Base-by-base conservation (phyloP, 53 echinoderm and acorn worm genomes). In the Actinopyga echinites region DNA sequence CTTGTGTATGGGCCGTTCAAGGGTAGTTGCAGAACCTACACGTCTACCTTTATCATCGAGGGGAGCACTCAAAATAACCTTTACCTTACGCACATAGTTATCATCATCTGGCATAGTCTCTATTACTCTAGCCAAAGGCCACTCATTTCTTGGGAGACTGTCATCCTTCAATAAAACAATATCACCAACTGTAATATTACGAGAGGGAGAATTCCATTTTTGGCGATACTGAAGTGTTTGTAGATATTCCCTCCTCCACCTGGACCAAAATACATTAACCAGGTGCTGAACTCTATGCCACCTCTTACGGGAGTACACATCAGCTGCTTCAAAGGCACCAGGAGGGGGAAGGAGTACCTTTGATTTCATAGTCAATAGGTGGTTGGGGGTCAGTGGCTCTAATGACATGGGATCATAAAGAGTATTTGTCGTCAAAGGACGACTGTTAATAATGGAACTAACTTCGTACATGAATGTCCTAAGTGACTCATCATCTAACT, bases 381-480 rank as follows among this genome's bases (percentile, higher is more conserved):
- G 71, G n/a, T 71, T 40, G 1, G 71, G 43, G 1, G 71, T 71
- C 13, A 71, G 40, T 40, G 43, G 71, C 17, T 37, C 71, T 1
- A 38, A 42, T 20, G 71, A 71, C 71, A 37, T 71, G 32, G 71
- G 71, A 37, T 40, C 71, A 71, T 38, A 71, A 1, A 71, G 40
- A 29, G 42, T 71, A 29, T 66, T n/a, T 44, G 57, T 26, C 45
- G 89, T 77, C 37, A 89, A 69, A 13, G 79, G 89, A 37, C 89
- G 56, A 34, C 79, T 66, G 31, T 89, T 85, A 6, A 91, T 67
- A 57, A 80, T 91, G 23, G 49, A 28, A 74, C 64, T 77, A 10
- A 64, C 90, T 56, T 90, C 90, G 23, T 82, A 55, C 24, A 90
- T 80, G 33, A 90, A 75, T 87, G n/a, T n/a, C n/a, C n/a, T n/a